Conservation (phyloP, 2,797 vertebrate genomes). For the Hozukius guyotensis region DNA sequence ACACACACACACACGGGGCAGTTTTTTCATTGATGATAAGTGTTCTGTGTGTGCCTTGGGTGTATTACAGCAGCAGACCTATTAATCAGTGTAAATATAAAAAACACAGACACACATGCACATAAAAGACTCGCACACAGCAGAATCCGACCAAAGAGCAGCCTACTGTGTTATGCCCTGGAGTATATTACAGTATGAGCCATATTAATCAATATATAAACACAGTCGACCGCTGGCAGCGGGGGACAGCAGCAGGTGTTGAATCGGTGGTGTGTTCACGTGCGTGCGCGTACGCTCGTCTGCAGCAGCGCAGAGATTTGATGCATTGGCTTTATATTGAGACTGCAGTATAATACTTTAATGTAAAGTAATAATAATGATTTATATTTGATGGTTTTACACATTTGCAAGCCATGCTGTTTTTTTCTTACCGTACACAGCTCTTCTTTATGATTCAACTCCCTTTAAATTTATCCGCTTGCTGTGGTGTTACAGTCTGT, state of each 20-base stretch:
- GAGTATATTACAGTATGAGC: conserved; percentile 48
- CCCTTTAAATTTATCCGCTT: not conserved
- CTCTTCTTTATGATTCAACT: conserved; percentile 15
- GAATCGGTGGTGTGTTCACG: conserved; percentile 10
- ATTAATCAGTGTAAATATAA: conserved; percentile 61
- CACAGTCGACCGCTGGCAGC: conserved; percentile 30
- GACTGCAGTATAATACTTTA: conserved; percentile 36
- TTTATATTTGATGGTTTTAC: conserved; percentile 56
- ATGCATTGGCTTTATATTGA: conserved; percentile 51
- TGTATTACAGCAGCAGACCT: conserved; percentile 34
- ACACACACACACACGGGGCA: not conserved
- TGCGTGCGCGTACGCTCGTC: not conserved
- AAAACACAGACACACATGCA: conserved; percentile 19
- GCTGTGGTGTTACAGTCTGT: conserved; percentile 1
- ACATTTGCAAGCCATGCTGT: conserved; percentile 26
- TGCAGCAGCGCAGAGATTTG: conserved; percentile 19
- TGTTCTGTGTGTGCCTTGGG: conserved; percentile 26
- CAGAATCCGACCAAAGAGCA: conserved; percentile 46
- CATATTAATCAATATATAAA: conserved; percentile 71
- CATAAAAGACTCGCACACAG: conserved; percentile 35
- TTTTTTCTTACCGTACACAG: not conserved
- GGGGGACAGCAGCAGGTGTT: conserved; percentile 35
- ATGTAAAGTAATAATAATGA: conserved; percentile 48
- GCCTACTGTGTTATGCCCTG: conserved; percentile 37
- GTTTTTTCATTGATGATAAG: conserved; percentile 38